phyloP scores from a whole-genome alignment of 2,888 invertebrate genomes.

The Patella ulyssiponensis region DNA sequence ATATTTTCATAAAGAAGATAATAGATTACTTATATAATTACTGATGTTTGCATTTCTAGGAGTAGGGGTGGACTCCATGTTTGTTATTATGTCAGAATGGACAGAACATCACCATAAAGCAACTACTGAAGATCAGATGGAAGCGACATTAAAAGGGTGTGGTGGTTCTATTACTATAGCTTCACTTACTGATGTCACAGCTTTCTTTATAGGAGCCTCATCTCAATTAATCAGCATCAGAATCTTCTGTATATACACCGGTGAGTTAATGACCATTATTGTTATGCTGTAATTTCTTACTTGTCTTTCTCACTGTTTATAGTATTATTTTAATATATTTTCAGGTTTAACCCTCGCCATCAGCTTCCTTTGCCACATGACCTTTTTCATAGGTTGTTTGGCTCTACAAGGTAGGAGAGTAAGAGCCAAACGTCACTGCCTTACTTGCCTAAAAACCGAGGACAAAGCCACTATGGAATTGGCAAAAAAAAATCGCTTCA shows the following conservation, averaged over 20 bases:
- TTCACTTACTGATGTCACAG: conserved; percentile 45
- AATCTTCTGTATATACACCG: conserved; percentile 50
- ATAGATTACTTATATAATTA: too few relatives aligned
- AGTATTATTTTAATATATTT: conserved; percentile 21
- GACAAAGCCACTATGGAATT: conserved; percentile 34
- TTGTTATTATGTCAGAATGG: conserved; percentile 47
- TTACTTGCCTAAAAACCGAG: conserved; percentile 38
- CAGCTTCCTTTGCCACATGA: conserved; percentile 58
- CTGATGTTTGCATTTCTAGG: conserved; percentile 29
- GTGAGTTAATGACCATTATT: conserved; percentile 25
- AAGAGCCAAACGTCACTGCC: conserved; percentile 41
- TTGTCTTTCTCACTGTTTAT: background rate
- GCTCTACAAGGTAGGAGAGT: conserved; percentile 50
- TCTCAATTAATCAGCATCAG: conserved; percentile 47
- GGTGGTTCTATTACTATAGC: conserved; percentile 51
- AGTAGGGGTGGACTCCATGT: conserved; percentile 52
- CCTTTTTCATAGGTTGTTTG: conserved; percentile 51
- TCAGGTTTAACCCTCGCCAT: conserved; percentile 54
- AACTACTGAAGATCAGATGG: conserved; percentile 38
- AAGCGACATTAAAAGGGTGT: conserved; percentile 38
- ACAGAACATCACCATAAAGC: conserved; percentile 28
- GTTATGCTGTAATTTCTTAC: background rate
- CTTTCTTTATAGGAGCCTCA: conserved; percentile 45
- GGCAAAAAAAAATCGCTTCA: conserved; percentile 19
- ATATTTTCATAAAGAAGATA: background rate